Conservation (phyloP, 2,797 vertebrate genomes). For the Setipinna tenuifilis region DNA sequence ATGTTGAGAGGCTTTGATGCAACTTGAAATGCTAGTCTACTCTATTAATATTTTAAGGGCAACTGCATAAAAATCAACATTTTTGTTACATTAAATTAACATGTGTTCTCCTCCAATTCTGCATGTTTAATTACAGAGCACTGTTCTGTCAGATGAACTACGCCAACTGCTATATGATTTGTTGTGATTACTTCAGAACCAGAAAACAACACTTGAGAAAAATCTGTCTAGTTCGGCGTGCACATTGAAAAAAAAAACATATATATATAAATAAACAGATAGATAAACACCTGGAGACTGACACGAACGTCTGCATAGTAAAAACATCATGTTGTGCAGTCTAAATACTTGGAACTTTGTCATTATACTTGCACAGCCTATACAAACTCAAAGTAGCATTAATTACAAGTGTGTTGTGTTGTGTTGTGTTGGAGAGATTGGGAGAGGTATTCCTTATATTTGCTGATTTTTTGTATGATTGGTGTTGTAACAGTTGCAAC, state of each 20-base stretch:
- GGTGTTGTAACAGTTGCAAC: too few species aligned
- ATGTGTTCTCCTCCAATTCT: conserved; percentile 83
- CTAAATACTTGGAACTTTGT: not conserved
- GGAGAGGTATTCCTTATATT: too few species aligned
- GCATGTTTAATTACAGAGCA: conserved; percentile 79
- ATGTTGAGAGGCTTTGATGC: conserved; percentile 81
- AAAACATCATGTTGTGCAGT: not conserved
- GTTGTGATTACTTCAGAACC: conserved; percentile 67
- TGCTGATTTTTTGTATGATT: not conserved
- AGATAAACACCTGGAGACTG: conserved; percentile 16
- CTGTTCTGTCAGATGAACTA: conserved; percentile 68
- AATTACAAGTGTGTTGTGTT: not conserved
- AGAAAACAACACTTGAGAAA: conserved; percentile 66
- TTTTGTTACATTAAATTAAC: conserved; percentile 89
- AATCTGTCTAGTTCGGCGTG: conserved; percentile 27
- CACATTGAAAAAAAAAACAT: not conserved
- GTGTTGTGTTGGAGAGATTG: not conserved
- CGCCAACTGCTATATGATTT: conserved; percentile 59
- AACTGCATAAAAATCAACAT: conserved; percentile 84
- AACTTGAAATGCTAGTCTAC: conserved; percentile 80
- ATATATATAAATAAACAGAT: not conserved
- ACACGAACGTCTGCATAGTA: not conserved
- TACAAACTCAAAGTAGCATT: not conserved
- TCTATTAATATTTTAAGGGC: conserved; percentile 85
- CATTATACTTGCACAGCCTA: not conserved